Percentiles rank a stretch among this genome's conserved stretches.
Conservation (phyloP, 2,113 vertebrate genomes). For the Melanerpes aurifrons region DNA sequence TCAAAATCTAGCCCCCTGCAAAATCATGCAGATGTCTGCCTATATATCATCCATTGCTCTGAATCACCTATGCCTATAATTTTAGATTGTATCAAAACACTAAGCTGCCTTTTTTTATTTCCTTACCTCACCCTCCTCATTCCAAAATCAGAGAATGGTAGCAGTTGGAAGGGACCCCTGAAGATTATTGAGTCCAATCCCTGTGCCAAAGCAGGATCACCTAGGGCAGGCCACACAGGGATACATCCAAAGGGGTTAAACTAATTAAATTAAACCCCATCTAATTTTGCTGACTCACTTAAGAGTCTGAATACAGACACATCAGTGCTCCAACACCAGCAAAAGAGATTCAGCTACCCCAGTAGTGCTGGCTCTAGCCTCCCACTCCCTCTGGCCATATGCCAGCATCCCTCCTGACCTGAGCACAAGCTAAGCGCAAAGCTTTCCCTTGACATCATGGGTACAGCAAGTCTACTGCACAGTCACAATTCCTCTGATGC, state of each 20-base stretch:
- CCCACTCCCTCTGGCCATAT: not conserved
- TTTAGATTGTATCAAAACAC: not conserved
- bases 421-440: not conserved
- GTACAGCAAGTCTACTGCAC: not conserved
- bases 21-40: not conserved
- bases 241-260: no score
- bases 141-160: not conserved
- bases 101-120: not conserved
- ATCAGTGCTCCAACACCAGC: not conserved
- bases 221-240: no score
- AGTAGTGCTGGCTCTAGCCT: not conserved
- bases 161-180: no score
- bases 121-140: not conserved
- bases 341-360: not conserved
- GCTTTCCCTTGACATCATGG: fast-evolving
- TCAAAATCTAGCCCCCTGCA: not conserved
- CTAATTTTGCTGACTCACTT: not conserved
- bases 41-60: not conserved
- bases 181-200: no score
- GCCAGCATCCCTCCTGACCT: not conserved
- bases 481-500: not conserved
- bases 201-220: no score
- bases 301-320: not conserved
- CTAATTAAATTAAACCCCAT: not conserved
- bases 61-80: not conserved